Evolutionary conservation across 2,888 invertebrate species (phyloP), one percentile per base, ranked within the genome.

Genomic region (Tetrapedia diversipes): DNA sequence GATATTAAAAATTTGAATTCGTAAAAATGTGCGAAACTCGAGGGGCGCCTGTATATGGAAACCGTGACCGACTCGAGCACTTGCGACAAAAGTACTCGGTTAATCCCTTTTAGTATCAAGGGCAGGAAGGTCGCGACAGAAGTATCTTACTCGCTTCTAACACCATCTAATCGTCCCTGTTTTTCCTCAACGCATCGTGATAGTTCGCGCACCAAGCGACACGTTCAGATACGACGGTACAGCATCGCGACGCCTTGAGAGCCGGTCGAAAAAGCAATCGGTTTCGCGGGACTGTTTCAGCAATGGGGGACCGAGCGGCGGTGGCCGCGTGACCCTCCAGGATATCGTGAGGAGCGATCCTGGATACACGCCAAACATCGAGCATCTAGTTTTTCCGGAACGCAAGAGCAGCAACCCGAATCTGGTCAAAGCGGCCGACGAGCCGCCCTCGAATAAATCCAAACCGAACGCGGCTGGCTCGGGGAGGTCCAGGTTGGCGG

Each of bases 281-380:
- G 39, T 10, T 60, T 49, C 39, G 22, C 45, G 41, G n/a, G 32
- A 59, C 34, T 54, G 67, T 77, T 78, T 39, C 80, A 90, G 89
- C 65, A 89, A 88, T 68, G 88, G 89, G 27, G 87, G 84, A 41
- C 70, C 85, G n/a, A 80, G 87, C 77, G 77, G 79, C 53, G 83
- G 84, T 39, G 66, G 88, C 79, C 87, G 89, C 59, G 86, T 89
- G 54, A 89, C 90, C 41, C 87, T 91, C 56, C 91, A 90, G 79
- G 91, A 91, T 78, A 89, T 91, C 71, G 91, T 91, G 29, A 87
- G 91, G 56, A 91, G 88, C 79, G 92, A 92, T 91, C 94, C 94
- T 32, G 93, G 93, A 78, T 93, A 93, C 86, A 93, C 93, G 60
- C 92, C 93, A 72, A 93, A 94, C 87, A 94, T 94, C 86, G 94